These are phyloP conservation scores for Habroteleia sp. DNA, from an alignment of 2,888 invertebrate species.

Conservation along the genomic window DNA sequence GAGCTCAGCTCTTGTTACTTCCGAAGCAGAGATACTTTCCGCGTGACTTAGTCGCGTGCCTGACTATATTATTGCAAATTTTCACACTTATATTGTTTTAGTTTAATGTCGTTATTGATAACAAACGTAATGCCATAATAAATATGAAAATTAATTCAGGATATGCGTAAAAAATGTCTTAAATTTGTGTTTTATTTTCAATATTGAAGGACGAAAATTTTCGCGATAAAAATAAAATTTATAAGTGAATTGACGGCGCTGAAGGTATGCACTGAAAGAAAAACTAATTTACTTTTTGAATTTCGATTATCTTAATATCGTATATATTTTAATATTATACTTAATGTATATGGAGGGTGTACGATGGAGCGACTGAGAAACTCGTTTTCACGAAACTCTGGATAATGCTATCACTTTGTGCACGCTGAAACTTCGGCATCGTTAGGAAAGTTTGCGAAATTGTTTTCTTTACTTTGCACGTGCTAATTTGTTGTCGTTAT, in stretches of 20 bases:
- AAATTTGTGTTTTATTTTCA: not conserved
- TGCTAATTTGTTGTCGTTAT: constrained; percentile 59
- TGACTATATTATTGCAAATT: constrained; percentile 24
- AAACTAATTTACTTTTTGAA: constrained; percentile 49
- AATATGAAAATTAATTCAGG: no score
- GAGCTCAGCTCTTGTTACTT: constrained; percentile 43
- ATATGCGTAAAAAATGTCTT: no score
- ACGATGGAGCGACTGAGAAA: constrained; percentile 50
- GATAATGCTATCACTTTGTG: constrained; percentile 60
- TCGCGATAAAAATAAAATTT: constrained; percentile 21
- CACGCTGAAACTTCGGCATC: constrained; percentile 53
- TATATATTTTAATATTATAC: constrained; percentile 48
- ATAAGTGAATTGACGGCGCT: constrained; percentile 13
- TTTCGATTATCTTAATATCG: constrained; percentile 53
- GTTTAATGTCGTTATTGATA: no score
- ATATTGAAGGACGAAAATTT: constrained; percentile 20
- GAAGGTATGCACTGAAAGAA: constrained; percentile 19
- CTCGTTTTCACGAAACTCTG: constrained; percentile 56
- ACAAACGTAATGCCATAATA: no score
- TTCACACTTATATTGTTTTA: constrained; percentile 10
- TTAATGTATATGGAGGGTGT: constrained; percentile 33
- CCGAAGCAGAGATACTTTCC: constrained; percentile 36
- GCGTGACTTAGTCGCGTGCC: constrained; percentile 42
- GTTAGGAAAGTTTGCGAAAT: constrained; percentile 60
- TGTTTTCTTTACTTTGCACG: constrained; percentile 60